Percentiles rank a stretch among this genome's conserved stretches.
Conservation (phyloP, 2,888 invertebrate genomes). For the Trimorus sp. region DNA sequence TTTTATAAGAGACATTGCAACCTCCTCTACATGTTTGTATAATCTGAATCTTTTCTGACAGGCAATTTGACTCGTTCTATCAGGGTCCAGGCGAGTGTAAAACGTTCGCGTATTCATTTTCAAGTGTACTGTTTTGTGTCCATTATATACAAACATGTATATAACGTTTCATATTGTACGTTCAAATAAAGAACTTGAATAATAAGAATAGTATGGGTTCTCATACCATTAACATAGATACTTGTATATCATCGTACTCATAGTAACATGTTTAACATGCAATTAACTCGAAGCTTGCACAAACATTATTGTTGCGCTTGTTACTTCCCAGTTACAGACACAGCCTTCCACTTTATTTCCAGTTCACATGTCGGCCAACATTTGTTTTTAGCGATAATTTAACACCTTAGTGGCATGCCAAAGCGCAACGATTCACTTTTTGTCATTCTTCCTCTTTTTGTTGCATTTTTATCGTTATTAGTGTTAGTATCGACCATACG, state of each 20-base stretch:
- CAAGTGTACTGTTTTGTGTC: conserved; percentile 76
- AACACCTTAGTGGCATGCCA: conserved; percentile 47
- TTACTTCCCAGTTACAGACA: conserved; percentile 79
- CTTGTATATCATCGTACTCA: conserved; percentile 78
- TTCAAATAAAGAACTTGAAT: conserved; percentile 79
- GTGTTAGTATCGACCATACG: conserved; percentile 19
- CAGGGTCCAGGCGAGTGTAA: conserved; percentile 47
- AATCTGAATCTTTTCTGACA: no score
- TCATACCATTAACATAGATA: conserved; percentile 75
- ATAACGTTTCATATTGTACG: conserved; percentile 76
- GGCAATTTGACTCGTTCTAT: conserved; percentile 5
- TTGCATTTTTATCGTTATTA: not conserved
- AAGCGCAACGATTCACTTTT: conserved; percentile 60
- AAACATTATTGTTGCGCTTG: conserved; percentile 80
- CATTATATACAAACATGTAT: conserved; percentile 79
- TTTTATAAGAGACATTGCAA: no score
- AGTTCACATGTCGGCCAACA: conserved; percentile 48
- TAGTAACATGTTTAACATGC: conserved; percentile 82
- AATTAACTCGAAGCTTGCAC: conserved; percentile 81
- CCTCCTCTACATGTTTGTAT: no score
- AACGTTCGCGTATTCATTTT: conserved; percentile 62
- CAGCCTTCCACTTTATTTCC: conserved; percentile 72
- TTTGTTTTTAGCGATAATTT: conserved; percentile 53
- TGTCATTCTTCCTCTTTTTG: conserved; percentile 1
- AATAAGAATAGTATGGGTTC: conserved; percentile 73